Conservation (phyloP, 2,797 vertebrate genomes). For the Balearica regulorum region DNA sequence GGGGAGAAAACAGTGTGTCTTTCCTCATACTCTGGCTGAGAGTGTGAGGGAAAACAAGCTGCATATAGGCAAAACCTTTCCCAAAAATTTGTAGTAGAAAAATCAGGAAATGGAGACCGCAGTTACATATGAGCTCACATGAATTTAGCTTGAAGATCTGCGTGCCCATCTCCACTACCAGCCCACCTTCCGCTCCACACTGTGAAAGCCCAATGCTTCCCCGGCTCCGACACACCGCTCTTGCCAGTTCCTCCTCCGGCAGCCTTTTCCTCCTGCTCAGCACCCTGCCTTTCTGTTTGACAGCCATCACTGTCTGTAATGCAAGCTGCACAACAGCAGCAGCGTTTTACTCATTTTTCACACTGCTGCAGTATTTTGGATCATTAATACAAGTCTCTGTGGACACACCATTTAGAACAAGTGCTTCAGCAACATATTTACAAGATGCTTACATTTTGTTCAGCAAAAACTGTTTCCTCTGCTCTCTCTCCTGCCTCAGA, state of each 20-base stretch:
- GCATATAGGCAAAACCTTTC: background rate
- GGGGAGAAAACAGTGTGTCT: background rate
- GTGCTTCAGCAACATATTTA: constrained; percentile 5
- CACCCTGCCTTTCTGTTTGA: background rate
- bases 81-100: background rate
- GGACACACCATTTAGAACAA: background rate
- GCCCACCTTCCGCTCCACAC: accelerated
- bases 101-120: background rate
- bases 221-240: background rate
- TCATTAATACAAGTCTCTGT: constrained; percentile 20
- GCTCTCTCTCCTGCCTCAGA: background rate
- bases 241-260: background rate
- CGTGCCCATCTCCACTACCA: background rate
- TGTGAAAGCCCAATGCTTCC: background rate
- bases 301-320: background rate
- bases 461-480: background rate
- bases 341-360: background rate
- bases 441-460: background rate
- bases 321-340: background rate
- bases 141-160: background rate
- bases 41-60: background rate
- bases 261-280: background rate
- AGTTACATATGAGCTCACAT: accelerated
- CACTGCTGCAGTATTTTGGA: background rate
- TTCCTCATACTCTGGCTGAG: background rate